Percentiles rank a stretch among this genome's conserved stretches.
Conservation (phyloP, 2,888 invertebrate genomes). For the Tenthredo distinguenda region DNA sequence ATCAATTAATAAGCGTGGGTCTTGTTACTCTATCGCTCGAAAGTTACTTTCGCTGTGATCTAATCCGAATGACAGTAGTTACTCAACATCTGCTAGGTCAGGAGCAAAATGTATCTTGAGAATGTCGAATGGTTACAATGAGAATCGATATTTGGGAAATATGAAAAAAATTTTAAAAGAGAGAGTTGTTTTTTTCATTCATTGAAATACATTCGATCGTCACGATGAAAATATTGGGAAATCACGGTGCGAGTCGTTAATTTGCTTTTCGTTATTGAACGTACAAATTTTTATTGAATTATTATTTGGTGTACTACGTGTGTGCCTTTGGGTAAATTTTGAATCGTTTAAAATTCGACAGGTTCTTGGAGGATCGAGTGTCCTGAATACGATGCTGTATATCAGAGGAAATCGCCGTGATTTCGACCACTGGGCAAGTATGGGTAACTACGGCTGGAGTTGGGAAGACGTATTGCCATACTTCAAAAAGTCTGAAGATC, state of each 20-base stretch:
- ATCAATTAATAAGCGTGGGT: background rate
- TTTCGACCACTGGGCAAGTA: slow-evolving; percentile 91
- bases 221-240: background rate
- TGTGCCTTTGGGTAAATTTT: slow-evolving; percentile 18
- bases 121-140: background rate
- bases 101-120: background rate
- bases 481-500: slow-evolving; percentile 93
- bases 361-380: slow-evolving; percentile 92
- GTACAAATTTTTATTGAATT: background rate
- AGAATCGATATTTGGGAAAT: background rate
- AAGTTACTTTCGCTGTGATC: background rate
- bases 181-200: background rate
- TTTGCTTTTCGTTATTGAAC: background rate
- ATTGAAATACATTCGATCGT: background rate
- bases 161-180: background rate
- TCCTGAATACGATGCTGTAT: slow-evolving; percentile 95
- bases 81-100: background rate
- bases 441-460: slow-evolving; percentile 94
- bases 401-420: slow-evolving; percentile 92
- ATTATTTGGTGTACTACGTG: background rate
- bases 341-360: slow-evolving; percentile 54
- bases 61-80: background rate
- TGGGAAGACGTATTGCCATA: slow-evolving; percentile 90
- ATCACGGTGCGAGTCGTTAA: background rate
- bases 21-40: background rate